Percentiles rank a stretch among this genome's conserved stretches.
These are phyloP conservation scores for Amphiprion ocellaris DNA, from an alignment of 2,113 vertebrate genomes.

Conservation along the genomic window DNA sequence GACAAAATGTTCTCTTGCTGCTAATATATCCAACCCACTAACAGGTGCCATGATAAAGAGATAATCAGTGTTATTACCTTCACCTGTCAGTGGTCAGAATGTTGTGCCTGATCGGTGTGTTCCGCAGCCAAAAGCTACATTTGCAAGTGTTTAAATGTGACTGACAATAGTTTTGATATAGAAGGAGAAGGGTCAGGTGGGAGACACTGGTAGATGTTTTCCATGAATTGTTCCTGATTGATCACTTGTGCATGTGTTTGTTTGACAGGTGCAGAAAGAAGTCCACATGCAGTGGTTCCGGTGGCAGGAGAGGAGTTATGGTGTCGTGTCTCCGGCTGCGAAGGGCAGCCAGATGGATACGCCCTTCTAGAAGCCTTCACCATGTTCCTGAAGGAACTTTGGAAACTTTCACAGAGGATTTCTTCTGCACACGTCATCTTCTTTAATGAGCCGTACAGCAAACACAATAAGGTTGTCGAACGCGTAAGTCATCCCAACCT, in stretches of 20 bases:
- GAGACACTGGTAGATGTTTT: too few relatives aligned
- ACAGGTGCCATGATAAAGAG: too few relatives aligned
- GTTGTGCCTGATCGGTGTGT: too few relatives aligned
- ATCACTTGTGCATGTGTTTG: neutral
- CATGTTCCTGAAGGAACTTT: neutral
- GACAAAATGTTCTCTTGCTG: too few relatives aligned
- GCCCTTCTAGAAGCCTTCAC: conserved; percentile 72
- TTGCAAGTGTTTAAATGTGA: too few relatives aligned
- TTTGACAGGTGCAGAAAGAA: conserved; percentile 84
- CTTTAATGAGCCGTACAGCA: conserved; percentile 10
- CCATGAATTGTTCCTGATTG: too few relatives aligned
- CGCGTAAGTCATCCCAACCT: conserved; percentile 11
- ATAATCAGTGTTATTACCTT: too few relatives aligned
- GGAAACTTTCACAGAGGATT: neutral
- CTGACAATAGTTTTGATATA: too few relatives aligned
- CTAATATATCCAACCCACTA: too few relatives aligned
- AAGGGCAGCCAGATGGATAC: conserved; percentile 87
- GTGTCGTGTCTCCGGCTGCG: conserved; percentile 80
- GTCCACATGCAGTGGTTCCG: conserved; percentile 80
- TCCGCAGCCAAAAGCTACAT: too few relatives aligned
- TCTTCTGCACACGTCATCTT: neutral
- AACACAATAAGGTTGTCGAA: neutral
- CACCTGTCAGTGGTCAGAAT: too few relatives aligned
- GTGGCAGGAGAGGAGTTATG: conserved; percentile 82
- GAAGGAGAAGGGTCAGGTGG: too few relatives aligned